Conservation (phyloP, 2,797 vertebrate genomes). For the Arrhamphus sclerolepis region DNA sequence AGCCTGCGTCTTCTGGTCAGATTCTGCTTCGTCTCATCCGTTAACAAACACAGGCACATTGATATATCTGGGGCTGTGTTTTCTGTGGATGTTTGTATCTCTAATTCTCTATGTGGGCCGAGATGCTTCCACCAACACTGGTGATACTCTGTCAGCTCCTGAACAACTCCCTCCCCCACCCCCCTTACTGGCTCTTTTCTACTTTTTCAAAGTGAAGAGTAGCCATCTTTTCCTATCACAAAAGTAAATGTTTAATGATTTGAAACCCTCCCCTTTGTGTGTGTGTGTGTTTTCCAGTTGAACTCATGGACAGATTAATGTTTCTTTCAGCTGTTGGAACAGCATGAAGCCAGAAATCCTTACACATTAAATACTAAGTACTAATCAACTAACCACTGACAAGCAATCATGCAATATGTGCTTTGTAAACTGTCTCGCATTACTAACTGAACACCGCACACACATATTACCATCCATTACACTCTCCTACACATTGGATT, state of each 20-base stretch:
- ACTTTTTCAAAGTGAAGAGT: slow-evolving; percentile 27
- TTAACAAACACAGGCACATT: slow-evolving; percentile 51
- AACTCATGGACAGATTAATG: slow-evolving; percentile 38
- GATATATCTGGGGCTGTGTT: slow-evolving; percentile 72
- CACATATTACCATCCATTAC: slow-evolving; percentile 31
- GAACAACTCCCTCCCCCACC: slow-evolving; percentile 43
- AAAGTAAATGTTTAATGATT: slow-evolving; percentile 8
- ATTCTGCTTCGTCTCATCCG: slow-evolving; percentile 52
- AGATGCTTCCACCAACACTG: slow-evolving; percentile 70
- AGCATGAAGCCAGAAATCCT: slow-evolving; percentile 65
- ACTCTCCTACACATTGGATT: slow-evolving; percentile 52
- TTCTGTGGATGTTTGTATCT: slow-evolving; percentile 78
- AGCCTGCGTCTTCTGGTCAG: slow-evolving; percentile 35
- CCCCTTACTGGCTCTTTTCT: slow-evolving; percentile 38
- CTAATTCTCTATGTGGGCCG: slow-evolving; percentile 70
- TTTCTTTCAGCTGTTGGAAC: slow-evolving; percentile 64
- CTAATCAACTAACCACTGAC: slow-evolving; percentile 52
- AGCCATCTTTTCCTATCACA: slow-evolving; percentile 16
- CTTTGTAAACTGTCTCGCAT: slow-evolving; percentile 57
- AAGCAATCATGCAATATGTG: slow-evolving; percentile 46
- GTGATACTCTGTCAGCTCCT: slow-evolving; percentile 63
- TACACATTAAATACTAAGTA: slow-evolving; percentile 37
- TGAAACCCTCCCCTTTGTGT: neutral
- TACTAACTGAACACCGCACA: slow-evolving; percentile 48
- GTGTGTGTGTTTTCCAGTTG: slow-evolving; percentile 25